Conservation (phyloP, 2,888 invertebrate species). For the Portevinia maculata region DNA sequence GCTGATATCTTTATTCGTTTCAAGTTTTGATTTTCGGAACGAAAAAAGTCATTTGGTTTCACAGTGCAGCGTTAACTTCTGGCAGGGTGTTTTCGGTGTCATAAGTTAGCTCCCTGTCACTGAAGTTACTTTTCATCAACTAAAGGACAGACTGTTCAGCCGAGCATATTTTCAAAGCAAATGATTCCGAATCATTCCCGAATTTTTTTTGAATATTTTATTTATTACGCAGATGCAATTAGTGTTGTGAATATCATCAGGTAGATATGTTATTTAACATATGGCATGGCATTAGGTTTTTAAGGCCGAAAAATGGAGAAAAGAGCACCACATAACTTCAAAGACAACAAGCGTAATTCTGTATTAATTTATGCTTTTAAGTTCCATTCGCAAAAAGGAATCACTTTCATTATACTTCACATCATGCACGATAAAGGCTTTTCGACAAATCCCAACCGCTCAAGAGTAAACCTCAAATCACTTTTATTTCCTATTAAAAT, state of each 20-base stretch:
- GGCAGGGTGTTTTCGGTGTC: too few relatives aligned
- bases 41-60: too few relatives aligned
- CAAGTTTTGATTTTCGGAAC: too few relatives aligned
- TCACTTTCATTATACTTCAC: slow-evolving; percentile 38
- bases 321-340: neutral
- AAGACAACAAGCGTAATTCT: neutral
- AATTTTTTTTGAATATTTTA: neutral
- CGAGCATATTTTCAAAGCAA: too few relatives aligned
- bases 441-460: slow-evolving; percentile 46
- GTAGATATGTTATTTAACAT: neutral
- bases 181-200: too few relatives aligned
- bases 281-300: neutral
- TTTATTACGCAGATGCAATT: neutral
- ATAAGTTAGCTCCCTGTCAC: too few relatives aligned
- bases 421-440: slow-evolving; percentile 33
- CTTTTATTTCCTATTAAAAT: slow-evolving; percentile 53
- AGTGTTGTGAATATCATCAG: neutral
- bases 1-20: too few relatives aligned
- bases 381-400: neutral
- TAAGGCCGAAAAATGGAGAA: neutral
- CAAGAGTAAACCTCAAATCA: slow-evolving; percentile 45
- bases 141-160: too few relatives aligned
- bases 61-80: too few relatives aligned
- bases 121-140: too few relatives aligned
- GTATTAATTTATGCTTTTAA: neutral